Evolutionary conservation across 2,888 invertebrate species (phyloP).

Genomic region (Pterostichus niger): DNA sequence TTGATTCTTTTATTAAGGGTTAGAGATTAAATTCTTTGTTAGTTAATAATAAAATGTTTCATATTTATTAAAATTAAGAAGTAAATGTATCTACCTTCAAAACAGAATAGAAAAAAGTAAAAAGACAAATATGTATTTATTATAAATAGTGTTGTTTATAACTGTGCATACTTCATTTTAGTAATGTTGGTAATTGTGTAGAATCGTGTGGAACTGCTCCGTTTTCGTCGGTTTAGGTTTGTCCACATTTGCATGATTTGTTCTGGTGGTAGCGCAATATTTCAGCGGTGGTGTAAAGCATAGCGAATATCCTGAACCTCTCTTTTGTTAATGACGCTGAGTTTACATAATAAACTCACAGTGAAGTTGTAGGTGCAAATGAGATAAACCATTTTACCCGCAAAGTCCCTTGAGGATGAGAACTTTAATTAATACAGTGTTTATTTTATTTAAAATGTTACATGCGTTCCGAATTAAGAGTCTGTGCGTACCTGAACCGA

Average conservation of each 20-base stretch:
- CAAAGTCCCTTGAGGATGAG: slow-evolving; percentile 48
- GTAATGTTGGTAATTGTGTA: too few relatives aligned
- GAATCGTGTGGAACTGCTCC: background rate
- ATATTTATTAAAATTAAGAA: too few relatives aligned
- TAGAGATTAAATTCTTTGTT: too few relatives aligned
- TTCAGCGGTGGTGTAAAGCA: slow-evolving; percentile 45
- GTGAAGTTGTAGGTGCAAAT: slow-evolving; percentile 76
- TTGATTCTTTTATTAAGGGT: too few relatives aligned
- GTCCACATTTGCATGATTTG: slow-evolving; percentile 53
- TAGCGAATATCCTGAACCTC: slow-evolving; percentile 40
- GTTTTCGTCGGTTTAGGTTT: background rate
- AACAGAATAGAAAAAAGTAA: too few relatives aligned
- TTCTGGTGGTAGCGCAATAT: slow-evolving; percentile 4
- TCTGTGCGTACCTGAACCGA: slow-evolving; percentile 1
- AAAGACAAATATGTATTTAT: too few relatives aligned
- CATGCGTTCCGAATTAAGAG: slow-evolving; percentile 67
- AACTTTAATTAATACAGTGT: slow-evolving; percentile 75
- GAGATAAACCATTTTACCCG: slow-evolving; percentile 71
- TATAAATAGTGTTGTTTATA: too few relatives aligned
- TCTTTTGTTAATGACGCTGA: slow-evolving; percentile 53
- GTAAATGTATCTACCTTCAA: too few relatives aligned
- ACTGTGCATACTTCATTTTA: too few relatives aligned
- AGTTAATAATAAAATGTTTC: too few relatives aligned
- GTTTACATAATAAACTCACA: slow-evolving; percentile 55
- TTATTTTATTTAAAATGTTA: slow-evolving; percentile 76